Evolutionary conservation across 2,797 vertebrate genomes (phyloP), one percentile per base, ranked within the genome.

Genomic region (Nannoperca australis): DNA sequence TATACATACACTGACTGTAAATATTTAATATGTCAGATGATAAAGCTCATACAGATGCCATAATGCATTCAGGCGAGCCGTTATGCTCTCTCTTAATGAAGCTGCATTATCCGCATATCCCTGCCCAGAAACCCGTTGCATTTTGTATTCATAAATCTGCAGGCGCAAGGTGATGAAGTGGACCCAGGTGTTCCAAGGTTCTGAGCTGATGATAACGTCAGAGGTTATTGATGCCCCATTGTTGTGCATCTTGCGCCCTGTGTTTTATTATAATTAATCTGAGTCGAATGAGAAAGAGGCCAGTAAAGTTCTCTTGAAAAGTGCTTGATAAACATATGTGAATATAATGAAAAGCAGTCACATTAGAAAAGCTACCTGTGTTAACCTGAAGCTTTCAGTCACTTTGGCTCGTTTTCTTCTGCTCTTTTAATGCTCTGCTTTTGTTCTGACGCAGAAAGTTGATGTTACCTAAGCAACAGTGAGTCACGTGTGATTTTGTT

Each of bases 111-210:
- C 91, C 81, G 56, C 71, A 70, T 64, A 79, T 82, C 85, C 89
- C 88, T 84, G 84, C 85, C 82, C 49, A 14, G 67, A 86, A 86
- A 73, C 66, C 78, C 72, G 64, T 45, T 73, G 87, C 73, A 36
- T 85, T 53, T 53, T 4, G 34, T 66, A 22, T 89, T 76, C 88
- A 93, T 93, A 93, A 95, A 95, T 92, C 91, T 90, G 44, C 78
- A 60, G 77, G 42, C 81, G 24, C 60, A 17, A 51, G 69, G 86
- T 94, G 92, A 95, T 95, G 90, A 91, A 95, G 93, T 93, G 87
- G 89, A 86, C 87, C 91, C 94, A 95, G 94, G 93, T 95, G 94
- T 90, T 92, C 76, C 81, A 54, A 58, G 86, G 77, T 89, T 92
- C 77, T 82, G 81, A 84, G 86, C 87, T 92, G 89, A 81, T 82